Evolutionary conservation across 2,113 vertebrate species (phyloP).

Genomic region (Kryptolebias marmoratus): DNA sequence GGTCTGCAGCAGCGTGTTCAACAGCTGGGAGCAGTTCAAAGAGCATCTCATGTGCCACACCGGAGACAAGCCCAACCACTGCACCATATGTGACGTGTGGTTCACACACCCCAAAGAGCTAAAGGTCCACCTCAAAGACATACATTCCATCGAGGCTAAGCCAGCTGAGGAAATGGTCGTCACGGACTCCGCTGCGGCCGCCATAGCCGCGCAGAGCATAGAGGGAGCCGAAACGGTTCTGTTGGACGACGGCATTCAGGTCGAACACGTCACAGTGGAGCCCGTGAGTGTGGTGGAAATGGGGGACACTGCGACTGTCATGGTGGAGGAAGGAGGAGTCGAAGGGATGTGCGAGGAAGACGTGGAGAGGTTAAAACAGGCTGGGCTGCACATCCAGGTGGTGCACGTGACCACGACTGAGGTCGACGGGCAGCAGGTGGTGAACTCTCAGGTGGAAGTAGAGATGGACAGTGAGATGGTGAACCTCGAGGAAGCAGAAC

Average conservation of each 20-base stretch:
- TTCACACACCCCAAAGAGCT: slow-evolving; percentile 94
- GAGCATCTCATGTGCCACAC: slow-evolving; percentile 97
- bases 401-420: slow-evolving; percentile 68
- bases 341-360: slow-evolving; percentile 87
- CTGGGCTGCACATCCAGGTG: slow-evolving; percentile 79
- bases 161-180: slow-evolving; percentile 82
- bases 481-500: slow-evolving; percentile 57
- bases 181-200: slow-evolving; percentile 76
- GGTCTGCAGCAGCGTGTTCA: slow-evolving; percentile 97
- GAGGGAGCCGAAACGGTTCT: slow-evolving; percentile 84
- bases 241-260: slow-evolving; percentile 87
- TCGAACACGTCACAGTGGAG: slow-evolving; percentile 85
- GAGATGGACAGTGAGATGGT: slow-evolving; percentile 78
- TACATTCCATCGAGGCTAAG: slow-evolving; percentile 85
- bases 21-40: slow-evolving; percentile 99
- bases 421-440: slow-evolving; percentile 55
- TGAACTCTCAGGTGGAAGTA: slow-evolving; percentile 86
- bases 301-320: slow-evolving; percentile 87
- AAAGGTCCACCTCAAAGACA: slow-evolving; percentile 85
- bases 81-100: slow-evolving; percentile 96
- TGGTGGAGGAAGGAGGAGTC: slow-evolving; percentile 85
- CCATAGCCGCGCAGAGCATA: slow-evolving; percentile 79
- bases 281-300: slow-evolving; percentile 80
- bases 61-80: slow-evolving; percentile 96
- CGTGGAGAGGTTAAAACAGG: slow-evolving; percentile 82